A percentile compares a stretch with the other conserved stretches of the same genome.
Conservation (phyloP, 2,888 invertebrate genomes). For the Nemurella pictetii region DNA sequence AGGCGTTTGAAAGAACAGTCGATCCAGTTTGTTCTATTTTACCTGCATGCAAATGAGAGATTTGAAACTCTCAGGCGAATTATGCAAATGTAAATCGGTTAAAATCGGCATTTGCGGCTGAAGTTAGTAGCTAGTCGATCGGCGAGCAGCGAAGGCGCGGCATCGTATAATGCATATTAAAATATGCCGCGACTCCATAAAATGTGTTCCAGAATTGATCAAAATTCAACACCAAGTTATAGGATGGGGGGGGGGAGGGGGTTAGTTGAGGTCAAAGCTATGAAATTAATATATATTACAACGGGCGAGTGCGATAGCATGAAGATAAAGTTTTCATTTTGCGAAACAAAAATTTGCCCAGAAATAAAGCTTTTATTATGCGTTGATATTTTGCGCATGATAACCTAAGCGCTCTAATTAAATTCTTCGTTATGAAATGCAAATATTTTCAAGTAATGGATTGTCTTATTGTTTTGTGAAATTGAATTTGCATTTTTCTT, state of each 20-base stretch:
- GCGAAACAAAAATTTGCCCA: not conserved
- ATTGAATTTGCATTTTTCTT: constrained; percentile 27
- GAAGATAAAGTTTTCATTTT: not conserved
- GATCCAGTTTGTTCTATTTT: not conserved
- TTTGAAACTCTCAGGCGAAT: constrained; percentile 7
- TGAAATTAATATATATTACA: not conserved
- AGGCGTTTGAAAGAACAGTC: not conserved
- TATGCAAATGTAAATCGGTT: constrained; percentile 25
- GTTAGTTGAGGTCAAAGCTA: not conserved
- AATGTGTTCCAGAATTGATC: not conserved
- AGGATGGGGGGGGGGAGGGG: not conserved
- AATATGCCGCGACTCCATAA: not conserved
- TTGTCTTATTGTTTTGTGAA: constrained; percentile 28
- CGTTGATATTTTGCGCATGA: not conserved
- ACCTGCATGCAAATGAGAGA: constrained; percentile 20
- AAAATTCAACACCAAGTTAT: not conserved
- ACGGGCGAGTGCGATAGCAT: not conserved
- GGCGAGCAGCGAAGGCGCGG: not conserved
- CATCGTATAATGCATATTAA: constrained; percentile 3
- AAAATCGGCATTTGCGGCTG: not conserved
- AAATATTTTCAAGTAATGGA: constrained; percentile 30
- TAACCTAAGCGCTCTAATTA: constrained; percentile 10
- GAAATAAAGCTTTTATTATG: not conserved
- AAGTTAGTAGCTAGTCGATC: not conserved
- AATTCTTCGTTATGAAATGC: constrained; percentile 28